phyloP scores from a whole-genome alignment of 2,888 invertebrate genomes.

The Lepidochrysops patricia region DNA sequence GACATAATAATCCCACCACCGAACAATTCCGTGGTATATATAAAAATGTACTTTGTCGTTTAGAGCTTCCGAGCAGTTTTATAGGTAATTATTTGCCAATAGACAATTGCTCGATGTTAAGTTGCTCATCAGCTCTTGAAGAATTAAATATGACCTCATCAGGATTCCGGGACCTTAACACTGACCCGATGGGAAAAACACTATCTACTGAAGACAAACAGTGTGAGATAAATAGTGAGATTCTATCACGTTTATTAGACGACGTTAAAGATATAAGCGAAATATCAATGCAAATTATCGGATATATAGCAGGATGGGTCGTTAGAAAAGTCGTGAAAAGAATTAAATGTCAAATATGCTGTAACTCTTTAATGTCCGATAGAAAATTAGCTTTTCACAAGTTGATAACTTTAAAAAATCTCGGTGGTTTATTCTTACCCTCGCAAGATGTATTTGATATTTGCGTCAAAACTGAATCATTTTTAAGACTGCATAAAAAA shows the following conservation, averaged over 20 bases:
- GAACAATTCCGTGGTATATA: too few relatives aligned
- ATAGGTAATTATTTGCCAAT: too few relatives aligned
- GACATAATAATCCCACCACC: too few relatives aligned
- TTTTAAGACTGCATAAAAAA: slow-evolving; percentile 9
- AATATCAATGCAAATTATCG: background rate
- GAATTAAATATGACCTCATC: slow-evolving; percentile 14
- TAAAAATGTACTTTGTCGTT: too few relatives aligned
- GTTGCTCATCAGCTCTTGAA: too few relatives aligned
- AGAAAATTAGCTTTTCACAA: slow-evolving; percentile 8
- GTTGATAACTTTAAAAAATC: slow-evolving; percentile 11
- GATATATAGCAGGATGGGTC: slow-evolving; percentile 6
- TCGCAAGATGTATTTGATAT: slow-evolving; percentile 12
- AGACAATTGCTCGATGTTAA: too few relatives aligned
- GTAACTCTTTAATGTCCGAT: background rate
- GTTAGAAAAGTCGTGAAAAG: slow-evolving; percentile 4
- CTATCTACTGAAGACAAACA: slow-evolving; percentile 11
- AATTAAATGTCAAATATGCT: slow-evolving; percentile 8
- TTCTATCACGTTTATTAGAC: slow-evolving; percentile 10
- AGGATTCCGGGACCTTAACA: slow-evolving; percentile 8
- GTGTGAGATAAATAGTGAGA: slow-evolving; percentile 9
- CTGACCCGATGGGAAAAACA: background rate
- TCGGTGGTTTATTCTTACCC: slow-evolving; percentile 8
- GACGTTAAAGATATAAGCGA: slow-evolving; percentile 2
- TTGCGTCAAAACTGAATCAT: slow-evolving; percentile 9
- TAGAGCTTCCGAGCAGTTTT: too few relatives aligned